These are phyloP conservation scores for Nomada goodeniana DNA, from an alignment of 2,888 invertebrate species.

Conservation along the genomic window DNA sequence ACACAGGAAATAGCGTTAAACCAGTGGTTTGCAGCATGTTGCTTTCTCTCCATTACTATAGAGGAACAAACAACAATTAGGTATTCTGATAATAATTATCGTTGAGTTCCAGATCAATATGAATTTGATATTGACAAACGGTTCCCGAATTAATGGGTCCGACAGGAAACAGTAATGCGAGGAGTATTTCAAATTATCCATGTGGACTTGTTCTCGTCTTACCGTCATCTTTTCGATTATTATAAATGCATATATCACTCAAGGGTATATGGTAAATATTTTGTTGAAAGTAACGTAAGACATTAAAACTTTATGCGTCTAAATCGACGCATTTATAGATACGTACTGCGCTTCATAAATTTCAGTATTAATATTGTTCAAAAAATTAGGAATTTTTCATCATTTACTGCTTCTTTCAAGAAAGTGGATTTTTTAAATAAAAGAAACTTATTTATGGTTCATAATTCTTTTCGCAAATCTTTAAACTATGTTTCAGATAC, in stretches of 20 bases:
- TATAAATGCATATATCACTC: not conserved
- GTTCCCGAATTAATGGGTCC: slow-evolving; percentile 65
- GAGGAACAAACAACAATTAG: slow-evolving; percentile 75
- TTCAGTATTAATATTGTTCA: not conserved
- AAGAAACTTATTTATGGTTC: not conserved
- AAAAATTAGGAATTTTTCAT: not conserved
- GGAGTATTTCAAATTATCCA: slow-evolving; percentile 23
- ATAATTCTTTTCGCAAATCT: not conserved
- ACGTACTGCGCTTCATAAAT: too few relatives aligned
- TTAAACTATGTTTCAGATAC: too few relatives aligned
- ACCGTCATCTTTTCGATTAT: not conserved
- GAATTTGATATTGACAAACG: slow-evolving; percentile 71
- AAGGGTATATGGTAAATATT: too few relatives aligned
- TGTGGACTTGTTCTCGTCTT: too few relatives aligned
- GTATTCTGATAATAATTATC: slow-evolving; percentile 77
- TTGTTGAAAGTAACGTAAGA: too few relatives aligned
- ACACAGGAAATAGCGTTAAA: slow-evolving; percentile 73
- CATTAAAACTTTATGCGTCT: not conserved
- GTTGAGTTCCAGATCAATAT: slow-evolving; percentile 73
- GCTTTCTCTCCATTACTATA: slow-evolving; percentile 9
- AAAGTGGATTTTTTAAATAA: not conserved
- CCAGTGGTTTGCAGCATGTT: slow-evolving; percentile 47
- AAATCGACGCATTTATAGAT: not conserved
- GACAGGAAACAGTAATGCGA: slow-evolving; percentile 26
- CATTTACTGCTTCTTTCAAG: not conserved